Percentiles rank a stretch among this genome's conserved stretches.
These are phyloP conservation scores for Conchocele bisecta DNA, from an alignment of 2,888 invertebrate genomes.

Conservation along the genomic window DNA sequence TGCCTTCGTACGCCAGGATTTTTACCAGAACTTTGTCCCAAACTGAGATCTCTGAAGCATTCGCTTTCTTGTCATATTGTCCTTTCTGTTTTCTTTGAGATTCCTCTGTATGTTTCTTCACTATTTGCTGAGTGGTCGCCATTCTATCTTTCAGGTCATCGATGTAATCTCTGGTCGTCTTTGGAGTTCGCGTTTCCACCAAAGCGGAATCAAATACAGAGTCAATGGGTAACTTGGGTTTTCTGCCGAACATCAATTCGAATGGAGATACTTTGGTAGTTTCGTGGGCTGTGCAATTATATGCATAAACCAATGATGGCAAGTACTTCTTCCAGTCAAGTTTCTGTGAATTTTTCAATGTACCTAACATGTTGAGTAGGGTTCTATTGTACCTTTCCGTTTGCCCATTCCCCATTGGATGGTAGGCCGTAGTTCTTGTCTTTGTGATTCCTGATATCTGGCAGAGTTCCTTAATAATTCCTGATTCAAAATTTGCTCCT, in stretches of 20 bases:
- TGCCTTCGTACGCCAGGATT: neutral
- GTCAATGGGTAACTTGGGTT: conserved; percentile 20
- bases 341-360: neutral
- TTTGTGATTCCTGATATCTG: neutral
- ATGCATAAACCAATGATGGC: conserved; percentile 9
- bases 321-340: conserved; percentile 22
- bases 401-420: conserved; percentile 5
- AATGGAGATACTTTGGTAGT: conserved; percentile 4
- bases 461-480: conserved; percentile 7
- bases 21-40: conserved; percentile 13
- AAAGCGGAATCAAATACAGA: neutral
- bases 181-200: neutral
- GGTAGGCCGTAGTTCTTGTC: conserved; percentile 6
- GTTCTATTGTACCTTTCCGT: conserved; percentile 8
- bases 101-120: neutral
- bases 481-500: conserved; percentile 8
- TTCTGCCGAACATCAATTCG: conserved; percentile 8
- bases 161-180: neutral
- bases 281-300: conserved; percentile 15
- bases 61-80: neutral
- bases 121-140: neutral
- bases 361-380: conserved; percentile 8
- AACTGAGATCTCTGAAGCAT: neutral
- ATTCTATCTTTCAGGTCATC: conserved; percentile 3
- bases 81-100: conserved; percentile 1